phyloP scores from a whole-genome alignment of 2,888 invertebrate genomes.

The Lasioglossum vierecki region DNA sequence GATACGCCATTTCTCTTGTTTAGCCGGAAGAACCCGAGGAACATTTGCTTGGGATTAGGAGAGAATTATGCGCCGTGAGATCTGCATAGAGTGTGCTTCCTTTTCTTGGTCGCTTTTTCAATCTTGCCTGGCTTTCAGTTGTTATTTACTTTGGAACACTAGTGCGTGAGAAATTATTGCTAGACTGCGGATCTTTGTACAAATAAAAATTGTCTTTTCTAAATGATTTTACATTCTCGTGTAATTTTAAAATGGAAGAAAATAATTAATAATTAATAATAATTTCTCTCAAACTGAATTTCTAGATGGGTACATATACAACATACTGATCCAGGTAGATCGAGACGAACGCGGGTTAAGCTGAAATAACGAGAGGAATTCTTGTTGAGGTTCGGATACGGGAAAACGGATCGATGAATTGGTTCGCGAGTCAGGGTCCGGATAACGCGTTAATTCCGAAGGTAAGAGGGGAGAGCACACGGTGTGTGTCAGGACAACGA shows the following conservation, averaged over 20 bases:
- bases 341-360: no score
- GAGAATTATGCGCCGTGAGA: background rate
- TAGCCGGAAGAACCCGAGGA: background rate
- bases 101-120: background rate
- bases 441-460: background rate
- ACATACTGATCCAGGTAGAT: background rate
- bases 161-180: background rate
- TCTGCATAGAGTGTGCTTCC: background rate
- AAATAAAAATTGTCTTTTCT: no score
- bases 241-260: no score
- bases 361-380: background rate
- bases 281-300: no score
- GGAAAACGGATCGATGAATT: slow-evolving; percentile 2
- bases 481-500: slow-evolving; percentile 44
- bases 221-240: no score
- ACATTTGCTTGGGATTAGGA: background rate
- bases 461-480: background rate
- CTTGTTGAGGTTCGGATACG: background rate
- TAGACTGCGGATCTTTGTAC: no score
- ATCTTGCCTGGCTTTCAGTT: background rate
- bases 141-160: background rate
- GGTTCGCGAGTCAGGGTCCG: background rate
- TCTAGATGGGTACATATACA: no score
- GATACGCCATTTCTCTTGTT: background rate
- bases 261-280: no score